Evolutionary conservation across 2,797 vertebrate genomes (phyloP), one percentile per base, ranked within the genome.

Genomic region (Amniataba percoides): DNA sequence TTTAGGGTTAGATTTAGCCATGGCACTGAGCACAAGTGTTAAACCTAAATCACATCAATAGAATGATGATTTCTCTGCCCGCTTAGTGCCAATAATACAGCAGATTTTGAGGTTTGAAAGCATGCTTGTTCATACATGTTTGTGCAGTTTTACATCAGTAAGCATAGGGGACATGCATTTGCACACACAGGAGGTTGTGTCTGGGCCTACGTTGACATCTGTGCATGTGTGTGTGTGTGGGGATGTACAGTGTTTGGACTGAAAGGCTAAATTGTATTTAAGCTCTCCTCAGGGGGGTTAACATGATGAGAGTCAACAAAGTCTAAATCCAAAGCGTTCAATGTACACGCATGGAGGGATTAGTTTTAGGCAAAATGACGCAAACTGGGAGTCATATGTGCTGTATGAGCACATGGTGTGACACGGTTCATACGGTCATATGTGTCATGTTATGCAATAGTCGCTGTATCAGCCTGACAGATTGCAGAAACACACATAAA

Each of bases 401-500:
- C 48, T 34, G 55, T 13, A 15, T 31, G n/a, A 73, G 42, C 27
- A 25, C 55, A 40, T 45, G 61, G 39, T 59, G 74, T 73, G 40
- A 53, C 63, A 49, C 62, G n/a, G 1, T 31, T 78, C 70, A 59
- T 42, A 43, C 31, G 31, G 53, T 69, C 69, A 31, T 0, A 15
- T 21, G 56, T 81, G 64, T 70, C 66, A 48, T 21, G 12, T 74
- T 74, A 65, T 21, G 57, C 43, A 51, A 18, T 12, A 23, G 18
- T 21, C 49, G 27, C 14, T 19, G 11, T 2, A 40, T 45, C 10
- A 34, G 58, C 39, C 57, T 13, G n/a, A 21, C 43, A 23, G 21
- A 64, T 59, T 40, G 14, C n/a, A 9, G 45, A 21, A 56, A 76
- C 18, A 53, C 46, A 59, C 14, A 8, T 7, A 3, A 12, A 23